Base-by-base conservation (phyloP, 2,888 invertebrate genomes). In the Itoplectis maculator region DNA sequence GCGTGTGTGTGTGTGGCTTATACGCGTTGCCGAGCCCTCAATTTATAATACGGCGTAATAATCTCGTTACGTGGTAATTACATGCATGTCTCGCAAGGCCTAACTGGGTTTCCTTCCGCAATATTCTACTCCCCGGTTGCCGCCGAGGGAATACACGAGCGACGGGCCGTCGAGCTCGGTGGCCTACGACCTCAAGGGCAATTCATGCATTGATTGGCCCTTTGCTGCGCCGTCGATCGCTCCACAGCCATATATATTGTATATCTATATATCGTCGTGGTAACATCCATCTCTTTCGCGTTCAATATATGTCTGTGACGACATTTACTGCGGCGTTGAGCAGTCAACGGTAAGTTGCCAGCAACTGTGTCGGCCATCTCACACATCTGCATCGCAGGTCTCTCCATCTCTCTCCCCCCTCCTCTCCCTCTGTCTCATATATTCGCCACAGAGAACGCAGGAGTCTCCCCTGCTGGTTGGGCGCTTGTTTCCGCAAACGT, bases 41-140 rank as follows among this genome's bases (percentile, higher is more conserved):
- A 66, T 45, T 61, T 69, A 70, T 70, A 40, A 69, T 79, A 59
- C 49, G n/a, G 49, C 69, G 29, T 69, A 65, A 82, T 82, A 79
- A 82, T 75, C 74, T 65, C 29, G 47, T 70, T 74, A 75, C 40
- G 79, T 11, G 47, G 45, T 70, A 63, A 75, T 82, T 66, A 75
- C 70, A 79, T 51, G 37, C 69, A 70, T 65, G 59, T 72, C 79
- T 54, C 56, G 51, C 51, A 54, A 61, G 54, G 54, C 65, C 75
- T 56, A 63, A 65, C 70, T 82, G 59, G 69, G 69, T 79, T 42
- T 51, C 79, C 65, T 49, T 65, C 63, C 42, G 78, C 70, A 79
- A 79, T 70, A 79, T 82, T 72, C 75, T 11, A 42, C 18, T 47
- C 49, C 49, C 37, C 11, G 68, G 49, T 49, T 29, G 15, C 45